Percentiles rank a stretch among this genome's conserved stretches.
These are phyloP conservation scores for Rotaria macrura DNA, from an alignment of 2,888 invertebrate species.

Conservation along the genomic window DNA sequence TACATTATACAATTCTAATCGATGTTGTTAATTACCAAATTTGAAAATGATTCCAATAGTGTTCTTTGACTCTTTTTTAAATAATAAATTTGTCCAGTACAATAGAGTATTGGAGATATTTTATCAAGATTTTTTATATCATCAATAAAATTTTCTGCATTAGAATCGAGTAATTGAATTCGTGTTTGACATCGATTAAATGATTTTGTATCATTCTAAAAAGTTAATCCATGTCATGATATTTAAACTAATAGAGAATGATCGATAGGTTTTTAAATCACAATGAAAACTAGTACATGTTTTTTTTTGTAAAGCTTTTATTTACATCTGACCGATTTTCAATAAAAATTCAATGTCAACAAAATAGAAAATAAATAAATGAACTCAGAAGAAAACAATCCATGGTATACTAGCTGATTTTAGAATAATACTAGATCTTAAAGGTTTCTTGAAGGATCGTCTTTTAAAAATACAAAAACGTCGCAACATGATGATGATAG, in stretches of 20 bases:
- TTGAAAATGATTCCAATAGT: constrained; percentile 68
- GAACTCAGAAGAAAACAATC: too few relatives aligned
- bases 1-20: background rate
- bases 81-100: constrained; percentile 86
- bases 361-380: too few relatives aligned
- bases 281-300: too few relatives aligned
- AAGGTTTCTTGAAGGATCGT: too few relatives aligned
- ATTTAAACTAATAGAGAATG: background rate
- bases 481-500: too few relatives aligned
- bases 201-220: background rate
- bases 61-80: constrained; percentile 72
- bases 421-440: too few relatives aligned
- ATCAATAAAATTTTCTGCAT: constrained; percentile 61
- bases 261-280: too few relatives aligned
- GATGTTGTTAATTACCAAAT: constrained; percentile 54
- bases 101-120: constrained; percentile 72
- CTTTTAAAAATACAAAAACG: too few relatives aligned
- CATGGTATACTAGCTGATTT: too few relatives aligned
- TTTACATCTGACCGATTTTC: too few relatives aligned
- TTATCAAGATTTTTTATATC: constrained; percentile 74
- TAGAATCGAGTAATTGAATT: constrained; percentile 63
- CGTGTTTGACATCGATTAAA: constrained; percentile 52
- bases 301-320: too few relatives aligned
- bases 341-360: too few relatives aligned
- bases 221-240: background rate